Percentiles rank a stretch among this genome's conserved stretches.
Conservation (phyloP, 2,797 vertebrate genomes). For the Eremophila alpestris region DNA sequence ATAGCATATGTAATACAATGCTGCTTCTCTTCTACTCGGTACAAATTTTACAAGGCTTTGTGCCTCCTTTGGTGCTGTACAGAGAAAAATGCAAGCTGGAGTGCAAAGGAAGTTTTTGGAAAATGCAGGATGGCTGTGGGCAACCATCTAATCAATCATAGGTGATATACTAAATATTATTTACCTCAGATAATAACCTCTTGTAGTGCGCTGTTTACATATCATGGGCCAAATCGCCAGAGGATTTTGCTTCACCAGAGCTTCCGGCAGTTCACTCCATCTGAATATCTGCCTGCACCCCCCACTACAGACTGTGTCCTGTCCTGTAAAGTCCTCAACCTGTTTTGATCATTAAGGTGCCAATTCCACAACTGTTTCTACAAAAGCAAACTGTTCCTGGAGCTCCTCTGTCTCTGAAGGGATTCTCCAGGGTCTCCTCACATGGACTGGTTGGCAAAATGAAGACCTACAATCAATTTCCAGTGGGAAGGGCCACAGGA, state of each 20-base stretch:
- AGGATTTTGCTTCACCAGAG: neutral
- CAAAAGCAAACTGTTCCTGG: neutral
- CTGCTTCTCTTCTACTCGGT: slow-evolving; percentile 72
- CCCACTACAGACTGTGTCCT: neutral
- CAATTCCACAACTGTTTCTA: neutral
- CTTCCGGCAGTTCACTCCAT: neutral
- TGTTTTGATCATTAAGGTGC: neutral
- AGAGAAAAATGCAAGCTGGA: slow-evolving; percentile 39
- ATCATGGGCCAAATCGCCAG: slow-evolving; percentile 59
- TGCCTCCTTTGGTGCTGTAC: slow-evolving; percentile 46
- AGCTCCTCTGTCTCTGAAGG: neutral
- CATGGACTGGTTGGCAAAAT: neutral
- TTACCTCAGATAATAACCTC: slow-evolving; percentile 61
- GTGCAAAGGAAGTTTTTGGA: slow-evolving; percentile 56
- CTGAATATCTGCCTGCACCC: neutral
- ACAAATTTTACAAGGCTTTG: neutral
- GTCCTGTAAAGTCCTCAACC: neutral
- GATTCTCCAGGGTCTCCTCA: neutral
- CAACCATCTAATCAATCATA: slow-evolving; percentile 74
- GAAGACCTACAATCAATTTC: neutral
- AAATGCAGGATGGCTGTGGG: slow-evolving; percentile 71
- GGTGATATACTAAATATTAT: slow-evolving; percentile 60
- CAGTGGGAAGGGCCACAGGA: neutral
- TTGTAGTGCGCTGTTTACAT: slow-evolving; percentile 42
- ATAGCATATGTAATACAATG: slow-evolving; percentile 76